Evolutionary conservation across 1,140 invertebrate species (phyloP), one percentile per base, ranked within the genome.

Genomic region (Sminthurinus signatus): DNA sequence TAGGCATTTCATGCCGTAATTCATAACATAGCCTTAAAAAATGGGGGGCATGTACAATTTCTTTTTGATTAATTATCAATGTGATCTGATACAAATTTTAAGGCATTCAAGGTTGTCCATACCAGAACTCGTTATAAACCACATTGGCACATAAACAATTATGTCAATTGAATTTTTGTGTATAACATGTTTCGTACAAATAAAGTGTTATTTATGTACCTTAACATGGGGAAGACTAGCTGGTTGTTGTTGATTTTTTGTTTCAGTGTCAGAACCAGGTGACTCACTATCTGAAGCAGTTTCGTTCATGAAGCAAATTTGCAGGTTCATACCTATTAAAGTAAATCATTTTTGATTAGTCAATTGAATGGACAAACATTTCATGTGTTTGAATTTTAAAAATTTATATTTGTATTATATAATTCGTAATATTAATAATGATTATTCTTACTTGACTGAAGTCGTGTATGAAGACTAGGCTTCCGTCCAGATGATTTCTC

Each of bases 281-380:
- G 69, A 72, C 31, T 78, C 74, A 28, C 73, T 74, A 25, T 92
- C 89, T 51, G 88, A 91, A 19, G 86, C 86, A 48, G 88, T 88
- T 74, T 96, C 91, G 76, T 95, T 95, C 88, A 95, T 89, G 77
- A 94, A 94, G 80, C 91, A 92, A 72, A 94, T 93, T 81, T 95
- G 91, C 19, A 94, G 83, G 79, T 93, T 93, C 85, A 88, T 92
- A 59, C 88, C 88, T 90, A 76, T 56, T 36, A 32, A 61, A 32
- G 56, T 43, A 64, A 42, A 57, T 64, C 28, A 63, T 51, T n/a
- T n/a, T n/a, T n/a, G n/a, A n/a, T n/a, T n/a, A 5, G 32, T 36
- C 32, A 36, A 15, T 36, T 36, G 32, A 36, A 5, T 8, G 32
- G 32, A 36, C 15, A 8, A 8, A 36, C 32, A 5, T 36, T 36